These are phyloP conservation scores for Drosophila sturtevanti DNA, from an alignment of 1,140 invertebrate species.

Conservation along the genomic window DNA sequence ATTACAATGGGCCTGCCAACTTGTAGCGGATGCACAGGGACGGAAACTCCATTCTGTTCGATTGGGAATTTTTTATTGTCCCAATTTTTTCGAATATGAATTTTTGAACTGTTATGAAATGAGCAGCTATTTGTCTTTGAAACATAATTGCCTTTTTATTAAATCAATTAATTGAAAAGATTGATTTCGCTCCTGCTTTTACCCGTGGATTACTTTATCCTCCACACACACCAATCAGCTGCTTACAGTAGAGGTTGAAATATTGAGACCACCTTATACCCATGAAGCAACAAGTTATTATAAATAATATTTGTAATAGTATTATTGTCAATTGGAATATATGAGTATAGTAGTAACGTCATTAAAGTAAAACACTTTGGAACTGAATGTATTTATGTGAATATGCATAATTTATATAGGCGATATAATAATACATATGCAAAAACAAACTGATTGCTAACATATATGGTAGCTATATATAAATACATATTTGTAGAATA, in stretches of 20 bases:
- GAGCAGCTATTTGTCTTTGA: no score
- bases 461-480: slow-evolving; percentile 38
- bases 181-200: neutral
- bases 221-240: neutral
- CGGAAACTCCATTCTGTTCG: neutral
- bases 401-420: slow-evolving; percentile 62
- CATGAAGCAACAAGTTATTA: neutral
- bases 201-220: neutral
- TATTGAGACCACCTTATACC: neutral
- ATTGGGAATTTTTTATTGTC: no score
- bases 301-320: neutral
- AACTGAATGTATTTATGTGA: slow-evolving; percentile 8
- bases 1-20: slow-evolving; percentile 1
- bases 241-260: neutral
- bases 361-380: slow-evolving; percentile 27
- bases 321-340: neutral
- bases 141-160: no score
- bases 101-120: no score
- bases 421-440: slow-evolving; percentile 62
- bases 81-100: no score
- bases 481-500: slow-evolving; percentile 49
- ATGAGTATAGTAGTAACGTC: neutral
- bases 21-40: slow-evolving; percentile 19
- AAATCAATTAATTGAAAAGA: neutral
- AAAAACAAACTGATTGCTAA: slow-evolving; percentile 68